phyloP scores from a whole-genome alignment of 2,113 vertebrate genomes.

The Grus americana region DNA sequence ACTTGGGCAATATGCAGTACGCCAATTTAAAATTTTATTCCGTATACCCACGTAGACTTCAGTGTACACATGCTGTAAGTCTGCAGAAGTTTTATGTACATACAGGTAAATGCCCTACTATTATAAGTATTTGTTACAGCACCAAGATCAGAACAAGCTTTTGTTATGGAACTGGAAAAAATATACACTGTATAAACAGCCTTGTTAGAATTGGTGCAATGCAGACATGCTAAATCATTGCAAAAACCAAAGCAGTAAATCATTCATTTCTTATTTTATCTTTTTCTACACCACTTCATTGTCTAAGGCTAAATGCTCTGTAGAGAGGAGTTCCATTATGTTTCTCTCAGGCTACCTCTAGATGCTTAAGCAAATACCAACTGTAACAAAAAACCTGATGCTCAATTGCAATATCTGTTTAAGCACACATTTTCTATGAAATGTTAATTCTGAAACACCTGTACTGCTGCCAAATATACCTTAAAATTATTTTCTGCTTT shows the following conservation, averaged over 20 bases:
- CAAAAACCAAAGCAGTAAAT: neutral
- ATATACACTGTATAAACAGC: neutral
- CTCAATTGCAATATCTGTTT: neutral
- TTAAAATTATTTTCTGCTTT: neutral
- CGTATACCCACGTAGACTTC: accelerated
- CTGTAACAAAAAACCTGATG: neutral
- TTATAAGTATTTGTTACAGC: neutral
- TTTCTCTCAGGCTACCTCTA: neutral
- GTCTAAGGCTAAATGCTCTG: neutral
- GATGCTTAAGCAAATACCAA: neutral
- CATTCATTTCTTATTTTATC: neutral
- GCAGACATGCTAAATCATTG: neutral
- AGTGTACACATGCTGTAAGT: neutral
- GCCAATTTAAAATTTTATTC: neutral
- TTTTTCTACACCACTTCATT: neutral
- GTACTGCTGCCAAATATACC: neutral
- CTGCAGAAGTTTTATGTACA: neutral
- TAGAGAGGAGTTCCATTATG: neutral
- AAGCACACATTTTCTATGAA: neutral
- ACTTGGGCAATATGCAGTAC: neutral
- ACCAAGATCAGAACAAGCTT: neutral
- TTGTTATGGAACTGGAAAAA: neutral
- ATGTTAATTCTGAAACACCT: neutral
- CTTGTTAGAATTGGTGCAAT: neutral
- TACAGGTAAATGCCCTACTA: neutral